Evolutionary conservation across 2,888 invertebrate species (phyloP).

Genomic region (Bellardia bayeri): DNA sequence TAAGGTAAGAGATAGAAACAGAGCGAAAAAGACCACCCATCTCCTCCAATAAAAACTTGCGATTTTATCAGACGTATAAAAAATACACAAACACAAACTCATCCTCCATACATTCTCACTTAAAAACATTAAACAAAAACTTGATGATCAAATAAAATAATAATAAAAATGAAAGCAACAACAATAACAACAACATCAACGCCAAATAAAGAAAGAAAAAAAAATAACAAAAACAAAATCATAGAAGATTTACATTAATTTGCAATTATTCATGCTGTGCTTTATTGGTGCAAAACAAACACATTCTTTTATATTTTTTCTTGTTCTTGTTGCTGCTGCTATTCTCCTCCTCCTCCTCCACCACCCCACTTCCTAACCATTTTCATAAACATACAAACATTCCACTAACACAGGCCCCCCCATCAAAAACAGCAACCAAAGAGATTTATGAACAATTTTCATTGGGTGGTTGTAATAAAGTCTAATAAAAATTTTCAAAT

Average conservation of each 20-base stretch:
- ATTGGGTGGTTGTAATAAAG: slow-evolving; percentile 70
- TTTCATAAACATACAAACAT: background rate
- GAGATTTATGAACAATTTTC: slow-evolving; percentile 76
- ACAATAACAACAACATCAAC: slow-evolving; percentile 6
- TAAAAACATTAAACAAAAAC: background rate
- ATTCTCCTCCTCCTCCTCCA: background rate
- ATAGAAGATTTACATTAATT: slow-evolving; percentile 82
- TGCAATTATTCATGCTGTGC: slow-evolving; percentile 82
- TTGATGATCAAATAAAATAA: slow-evolving; percentile 49
- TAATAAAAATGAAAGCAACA: slow-evolving; percentile 52
- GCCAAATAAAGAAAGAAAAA: background rate
- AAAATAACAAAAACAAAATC: slow-evolving; percentile 59
- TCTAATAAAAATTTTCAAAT: slow-evolving; percentile 72
- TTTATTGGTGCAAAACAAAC: slow-evolving; percentile 74
- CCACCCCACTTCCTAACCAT: background rate
- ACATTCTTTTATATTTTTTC: slow-evolving; percentile 51
- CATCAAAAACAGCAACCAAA: slow-evolving; percentile 52
- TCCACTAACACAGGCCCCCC: background rate
- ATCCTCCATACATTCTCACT: too few species aligned
- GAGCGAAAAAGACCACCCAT: slow-evolving; percentile 8
- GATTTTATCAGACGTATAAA: slow-evolving; percentile 28
- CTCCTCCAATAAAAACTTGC: slow-evolving; percentile 10
- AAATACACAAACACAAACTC: background rate
- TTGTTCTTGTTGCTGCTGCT: too few species aligned
- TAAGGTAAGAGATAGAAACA: background rate